Evolutionary conservation across 2,888 invertebrate species (phyloP).

Genomic region (Apodemia mormo): DNA sequence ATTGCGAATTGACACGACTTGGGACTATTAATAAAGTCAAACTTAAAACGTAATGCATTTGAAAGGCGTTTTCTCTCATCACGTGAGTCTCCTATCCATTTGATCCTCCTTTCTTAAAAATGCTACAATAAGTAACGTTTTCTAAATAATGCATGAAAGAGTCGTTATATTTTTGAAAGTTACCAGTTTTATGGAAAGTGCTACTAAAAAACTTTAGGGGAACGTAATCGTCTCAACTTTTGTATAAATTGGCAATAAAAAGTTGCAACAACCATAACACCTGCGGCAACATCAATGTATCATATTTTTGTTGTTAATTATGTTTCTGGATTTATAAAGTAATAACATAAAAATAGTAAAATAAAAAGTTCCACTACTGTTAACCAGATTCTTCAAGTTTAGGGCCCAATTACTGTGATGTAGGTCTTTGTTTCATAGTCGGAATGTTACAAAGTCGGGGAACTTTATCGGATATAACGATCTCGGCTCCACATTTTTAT

Average conservation of each 20-base stretch:
- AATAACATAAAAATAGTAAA: too few species aligned
- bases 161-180: constrained; percentile 1
- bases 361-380: constrained; percentile 21
- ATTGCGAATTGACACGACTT: too few species aligned
- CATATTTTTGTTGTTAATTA: neutral
- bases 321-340: neutral
- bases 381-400: constrained; percentile 37
- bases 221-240: constrained; percentile 23
- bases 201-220: constrained; percentile 17
- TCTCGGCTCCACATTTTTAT: constrained; percentile 45
- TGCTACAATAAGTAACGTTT: too few species aligned
- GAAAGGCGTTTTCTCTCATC: too few species aligned
- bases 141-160: constrained; percentile 4
- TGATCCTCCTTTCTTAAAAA: too few species aligned
- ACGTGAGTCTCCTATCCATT: too few species aligned
- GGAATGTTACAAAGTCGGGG: constrained; percentile 38
- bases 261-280: constrained; percentile 14
- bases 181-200: constrained; percentile 18
- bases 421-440: constrained; percentile 38
- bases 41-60: too few species aligned
- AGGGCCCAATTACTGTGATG: constrained; percentile 42
- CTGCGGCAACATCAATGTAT: constrained; percentile 1
- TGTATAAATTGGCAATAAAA: constrained; percentile 21
- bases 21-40: too few species aligned
- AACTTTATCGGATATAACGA: constrained; percentile 51